phyloP scores from a whole-genome alignment of 37 sponge, comb jelly and placozoan species.

The Ianthella basta region DNA sequence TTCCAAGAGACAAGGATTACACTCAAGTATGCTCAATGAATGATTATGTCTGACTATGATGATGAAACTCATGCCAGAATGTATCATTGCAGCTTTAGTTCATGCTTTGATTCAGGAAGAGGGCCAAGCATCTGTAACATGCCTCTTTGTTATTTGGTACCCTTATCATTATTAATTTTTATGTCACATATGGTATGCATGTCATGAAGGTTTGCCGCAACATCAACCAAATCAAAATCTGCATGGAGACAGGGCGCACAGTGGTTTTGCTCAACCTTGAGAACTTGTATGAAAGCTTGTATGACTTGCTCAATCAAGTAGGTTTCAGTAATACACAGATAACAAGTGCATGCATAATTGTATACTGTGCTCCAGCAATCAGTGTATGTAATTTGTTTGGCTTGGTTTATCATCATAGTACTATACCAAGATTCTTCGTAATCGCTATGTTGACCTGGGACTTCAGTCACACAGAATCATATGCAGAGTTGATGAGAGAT shows the following conservation, averaged over 20 bases:
- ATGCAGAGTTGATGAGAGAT: slow-evolving; percentile 81
- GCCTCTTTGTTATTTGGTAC: not conserved
- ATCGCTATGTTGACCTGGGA: slow-evolving; percentile 89
- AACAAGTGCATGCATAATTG: not conserved
- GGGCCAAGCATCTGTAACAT: not conserved
- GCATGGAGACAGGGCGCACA: slow-evolving; percentile 91
- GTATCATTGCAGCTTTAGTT: too few species aligned
- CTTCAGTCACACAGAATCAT: slow-evolving; percentile 87
- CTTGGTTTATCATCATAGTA: slow-evolving; percentile 46
- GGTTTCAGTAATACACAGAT: not conserved
- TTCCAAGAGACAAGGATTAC: slow-evolving; percentile 93
- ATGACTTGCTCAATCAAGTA: slow-evolving; percentile 94
- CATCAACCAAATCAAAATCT: slow-evolving; percentile 94
- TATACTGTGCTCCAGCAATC: not conserved
- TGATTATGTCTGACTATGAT: too few species aligned
- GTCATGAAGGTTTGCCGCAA: slow-evolving; percentile 75
- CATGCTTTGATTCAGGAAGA: not conserved
- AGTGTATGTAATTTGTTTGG: too few species aligned
- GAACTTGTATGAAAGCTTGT: slow-evolving; percentile 94
- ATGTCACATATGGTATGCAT: not conserved
- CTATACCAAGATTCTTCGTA: slow-evolving; percentile 63
- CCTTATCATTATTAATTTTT: not conserved
- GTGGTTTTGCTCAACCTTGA: slow-evolving; percentile 94
- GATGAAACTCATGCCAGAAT: too few species aligned
- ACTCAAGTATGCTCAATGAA: slow-evolving; percentile 76